Evolutionary conservation across 2,797 vertebrate genomes (phyloP), one percentile per base, ranked within the genome.

Genomic region (Trichosurus vulpecula): DNA sequence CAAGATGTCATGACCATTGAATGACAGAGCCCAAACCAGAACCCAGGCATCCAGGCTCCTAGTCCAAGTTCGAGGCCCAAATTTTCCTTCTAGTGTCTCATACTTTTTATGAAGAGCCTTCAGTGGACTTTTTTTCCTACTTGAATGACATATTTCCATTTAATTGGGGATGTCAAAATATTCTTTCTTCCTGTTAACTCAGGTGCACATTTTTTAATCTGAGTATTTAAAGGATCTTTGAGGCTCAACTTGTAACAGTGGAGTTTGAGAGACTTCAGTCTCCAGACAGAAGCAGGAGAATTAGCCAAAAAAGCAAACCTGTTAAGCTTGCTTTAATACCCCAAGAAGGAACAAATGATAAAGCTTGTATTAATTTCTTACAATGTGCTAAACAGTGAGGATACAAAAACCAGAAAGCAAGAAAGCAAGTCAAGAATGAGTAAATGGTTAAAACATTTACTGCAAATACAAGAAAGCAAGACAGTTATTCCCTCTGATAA

Each of bases 81-180:
- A 14, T 90, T 90, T 27, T 93, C 56, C 8, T 54, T 2, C 31
- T 2, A 41, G 25, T 92, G 13, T 58, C 90, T 25, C 12, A 30
- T 53, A 27, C 8, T 95, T 93, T 58, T 61, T 93, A 51, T 56
- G 35, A 93, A 6, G n/a, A n/a, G 19, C 47, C 47, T 87, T 81
- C 35, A 91, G 35, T 54, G 13, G 12, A 22, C 31, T 92, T 93
- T 91, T 51, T 96, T 97, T 93, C 57, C n/a, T 57, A n/a, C 22
- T 81, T 41, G 6, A 87, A 51, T 51, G 41, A 87, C 31, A 54
- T 89, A 54, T 92, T 96, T 94, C 91, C 52, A 29, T 55, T 74
- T 16, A 52, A 74, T 53, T 58, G 41, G 54, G 27, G 31, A 35
- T 57, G 27, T 29, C 19, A 56, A 92, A 89, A 52, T 56, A 91